phyloP scores from a whole-genome alignment of 2,113 vertebrate species.

The Numida meleagris region DNA sequence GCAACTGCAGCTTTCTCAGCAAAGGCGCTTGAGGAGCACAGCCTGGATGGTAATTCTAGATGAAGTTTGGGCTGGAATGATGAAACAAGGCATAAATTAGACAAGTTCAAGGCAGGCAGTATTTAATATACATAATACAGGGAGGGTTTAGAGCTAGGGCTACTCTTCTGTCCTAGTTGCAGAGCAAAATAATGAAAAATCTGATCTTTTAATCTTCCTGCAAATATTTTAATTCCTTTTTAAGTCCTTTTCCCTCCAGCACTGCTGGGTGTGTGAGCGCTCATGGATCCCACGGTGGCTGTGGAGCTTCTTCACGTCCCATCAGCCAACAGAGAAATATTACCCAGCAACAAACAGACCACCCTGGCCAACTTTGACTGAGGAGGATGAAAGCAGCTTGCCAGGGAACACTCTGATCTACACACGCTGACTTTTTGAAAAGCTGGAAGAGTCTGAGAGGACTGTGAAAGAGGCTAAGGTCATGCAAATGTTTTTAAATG shows the following conservation, averaged over 20 bases:
- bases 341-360: constrained; percentile 18
- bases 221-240: constrained; percentile 49
- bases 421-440: background rate
- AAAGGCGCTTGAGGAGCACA: background rate
- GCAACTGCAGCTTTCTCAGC: background rate
- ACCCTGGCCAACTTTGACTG: background rate
- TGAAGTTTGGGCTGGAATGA: background rate
- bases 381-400: background rate
- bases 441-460: background rate
- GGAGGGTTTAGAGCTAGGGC: background rate
- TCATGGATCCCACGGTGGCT: background rate
- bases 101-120: background rate
- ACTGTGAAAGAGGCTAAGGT: constrained; percentile 24
- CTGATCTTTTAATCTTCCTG: background rate
- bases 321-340: constrained; percentile 34
- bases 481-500: constrained; percentile 26
- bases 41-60: background rate
- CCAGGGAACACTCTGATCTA: constrained; percentile 51
- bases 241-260: background rate
- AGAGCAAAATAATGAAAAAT: constrained; percentile 30
- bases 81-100: background rate
- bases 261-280: background rate
- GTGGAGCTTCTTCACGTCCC: background rate
- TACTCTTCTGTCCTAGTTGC: background rate
- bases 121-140: background rate